Conservation (phyloP, 1,140 invertebrate species). For the Diploscapter pachys region DNA sequence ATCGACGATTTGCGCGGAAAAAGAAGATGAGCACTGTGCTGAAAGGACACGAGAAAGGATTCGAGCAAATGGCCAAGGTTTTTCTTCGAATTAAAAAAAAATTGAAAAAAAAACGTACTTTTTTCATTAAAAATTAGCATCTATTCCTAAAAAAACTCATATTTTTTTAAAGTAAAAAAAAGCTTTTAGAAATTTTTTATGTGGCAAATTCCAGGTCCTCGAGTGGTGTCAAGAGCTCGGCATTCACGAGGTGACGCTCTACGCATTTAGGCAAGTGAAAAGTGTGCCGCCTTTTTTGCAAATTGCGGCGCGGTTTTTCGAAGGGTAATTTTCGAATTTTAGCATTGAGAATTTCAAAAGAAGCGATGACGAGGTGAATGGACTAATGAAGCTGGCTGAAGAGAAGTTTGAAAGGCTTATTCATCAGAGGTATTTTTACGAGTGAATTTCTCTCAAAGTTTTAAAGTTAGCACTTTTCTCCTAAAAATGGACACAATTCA, state of each 20-base stretch:
- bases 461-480: too few relatives aligned
- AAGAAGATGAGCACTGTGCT: conserved; percentile 70
- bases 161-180: too few relatives aligned
- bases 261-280: conserved; percentile 71
- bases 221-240: conserved; percentile 76
- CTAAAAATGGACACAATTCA: too few relatives aligned
- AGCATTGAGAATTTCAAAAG: conserved; percentile 99
- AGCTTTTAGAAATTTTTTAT: not conserved
- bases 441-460: conserved; percentile 17
- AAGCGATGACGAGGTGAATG: conserved; percentile 82
- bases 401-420: conserved; percentile 82
- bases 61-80: conserved; percentile 84
- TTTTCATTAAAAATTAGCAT: too few relatives aligned
- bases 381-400: conserved; percentile 79
- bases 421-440: conserved; percentile 72
- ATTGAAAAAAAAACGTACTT: too few relatives aligned
- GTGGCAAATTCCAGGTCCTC: conserved; percentile 67
- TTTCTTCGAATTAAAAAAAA: not conserved
- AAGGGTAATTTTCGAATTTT: not conserved
- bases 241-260: conserved; percentile 87
- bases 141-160: too few relatives aligned
- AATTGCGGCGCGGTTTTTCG: too few relatives aligned
- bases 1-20: conserved; percentile 85
- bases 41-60: conserved; percentile 86
- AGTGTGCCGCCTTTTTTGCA: too few relatives aligned